Percentiles rank a stretch among this genome's conserved stretches.
phyloP scores from a whole-genome alignment of 2,888 invertebrate species.

The Itoplectis maculator region DNA sequence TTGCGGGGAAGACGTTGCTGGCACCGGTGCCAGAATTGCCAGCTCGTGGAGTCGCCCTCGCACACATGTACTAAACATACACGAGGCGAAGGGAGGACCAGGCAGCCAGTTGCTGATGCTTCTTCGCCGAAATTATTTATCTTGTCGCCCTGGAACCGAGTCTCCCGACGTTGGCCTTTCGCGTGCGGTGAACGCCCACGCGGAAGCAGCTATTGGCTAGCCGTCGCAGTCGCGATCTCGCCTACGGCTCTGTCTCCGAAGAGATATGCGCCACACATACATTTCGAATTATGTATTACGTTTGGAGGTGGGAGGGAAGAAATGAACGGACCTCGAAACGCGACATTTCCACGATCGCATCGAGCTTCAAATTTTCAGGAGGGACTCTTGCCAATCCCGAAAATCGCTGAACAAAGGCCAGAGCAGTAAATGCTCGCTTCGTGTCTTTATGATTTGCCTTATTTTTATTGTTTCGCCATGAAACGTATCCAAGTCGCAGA shows the following conservation, averaged over 20 bases:
- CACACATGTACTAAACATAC: slow-evolving; percentile 26
- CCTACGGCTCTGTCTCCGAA: slow-evolving; percentile 14
- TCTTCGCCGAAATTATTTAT: slow-evolving; percentile 74
- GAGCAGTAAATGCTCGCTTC: background rate
- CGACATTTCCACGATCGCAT: slow-evolving; percentile 13
- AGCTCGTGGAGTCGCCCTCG: slow-evolving; percentile 36
- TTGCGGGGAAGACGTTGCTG: slow-evolving; percentile 71
- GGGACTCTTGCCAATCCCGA: slow-evolving; percentile 24
- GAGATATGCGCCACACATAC: slow-evolving; percentile 40
- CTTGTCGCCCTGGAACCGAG: slow-evolving; percentile 61
- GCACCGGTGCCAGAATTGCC: slow-evolving; percentile 75
- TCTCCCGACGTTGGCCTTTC: slow-evolving; percentile 50
- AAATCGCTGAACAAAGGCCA: slow-evolving; percentile 4
- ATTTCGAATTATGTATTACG: slow-evolving; percentile 45
- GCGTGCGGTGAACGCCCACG: slow-evolving; percentile 29
- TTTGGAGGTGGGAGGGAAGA: slow-evolving; percentile 10
- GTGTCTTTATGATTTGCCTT: background rate
- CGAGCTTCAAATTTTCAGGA: slow-evolving; percentile 40
- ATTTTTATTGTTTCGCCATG: slow-evolving; percentile 40
- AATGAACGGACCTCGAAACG: background rate
- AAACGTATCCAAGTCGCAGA: slow-evolving; percentile 38
- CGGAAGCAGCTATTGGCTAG: slow-evolving; percentile 42
- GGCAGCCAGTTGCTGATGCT: slow-evolving; percentile 61
- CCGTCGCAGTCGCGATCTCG: background rate
- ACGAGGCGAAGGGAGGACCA: background rate